Conservation (phyloP, 2,888 invertebrate genomes). For the Schizotus pectinicornis region DNA sequence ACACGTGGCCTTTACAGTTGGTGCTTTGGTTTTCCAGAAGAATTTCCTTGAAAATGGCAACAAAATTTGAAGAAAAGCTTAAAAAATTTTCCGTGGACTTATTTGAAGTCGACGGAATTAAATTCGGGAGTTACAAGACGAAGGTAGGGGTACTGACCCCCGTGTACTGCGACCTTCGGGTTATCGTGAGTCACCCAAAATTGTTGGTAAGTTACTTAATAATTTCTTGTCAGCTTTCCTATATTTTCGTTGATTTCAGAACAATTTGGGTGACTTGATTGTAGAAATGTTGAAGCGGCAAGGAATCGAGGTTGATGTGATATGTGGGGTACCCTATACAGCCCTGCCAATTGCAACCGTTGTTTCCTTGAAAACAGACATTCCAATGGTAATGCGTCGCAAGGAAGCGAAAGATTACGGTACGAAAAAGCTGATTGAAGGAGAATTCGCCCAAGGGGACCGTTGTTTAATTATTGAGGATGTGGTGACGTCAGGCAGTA, state of each 20-base stretch:
- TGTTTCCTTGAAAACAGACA: conserved; percentile 72
- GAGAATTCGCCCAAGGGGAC: conserved; percentile 77
- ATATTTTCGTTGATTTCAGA: too few relatives aligned
- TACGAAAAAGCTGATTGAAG: conserved; percentile 94
- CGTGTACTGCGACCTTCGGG: too few relatives aligned
- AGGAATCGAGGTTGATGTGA: conserved; percentile 64
- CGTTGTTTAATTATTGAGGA: conserved; percentile 92
- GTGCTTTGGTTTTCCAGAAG: too few relatives aligned
- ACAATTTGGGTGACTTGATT: conserved; percentile 66
- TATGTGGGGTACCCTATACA: conserved; percentile 97
- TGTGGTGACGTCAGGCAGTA: conserved; percentile 91
- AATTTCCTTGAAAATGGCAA: too few relatives aligned
- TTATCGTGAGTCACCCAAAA: too few relatives aligned
- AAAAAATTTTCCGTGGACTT: conserved; percentile 65
- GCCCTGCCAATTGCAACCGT: conserved; percentile 94
- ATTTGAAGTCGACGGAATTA: too few relatives aligned
- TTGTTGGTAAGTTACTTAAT: conserved; percentile 61
- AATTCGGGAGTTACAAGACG: too few relatives aligned
- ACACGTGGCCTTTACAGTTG: too few relatives aligned
- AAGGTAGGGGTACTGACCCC: too few relatives aligned
- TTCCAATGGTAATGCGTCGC: conserved; percentile 89
- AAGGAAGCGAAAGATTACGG: conserved; percentile 96
- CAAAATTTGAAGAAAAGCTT: conserved; percentile 29
- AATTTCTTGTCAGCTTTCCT: conserved; percentile 6
- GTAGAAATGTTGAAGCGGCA: conserved; percentile 61